These are phyloP conservation scores for Xestoiulus laeticollis DNA, from an alignment of 2,888 invertebrate species.

Conservation along the genomic window DNA sequence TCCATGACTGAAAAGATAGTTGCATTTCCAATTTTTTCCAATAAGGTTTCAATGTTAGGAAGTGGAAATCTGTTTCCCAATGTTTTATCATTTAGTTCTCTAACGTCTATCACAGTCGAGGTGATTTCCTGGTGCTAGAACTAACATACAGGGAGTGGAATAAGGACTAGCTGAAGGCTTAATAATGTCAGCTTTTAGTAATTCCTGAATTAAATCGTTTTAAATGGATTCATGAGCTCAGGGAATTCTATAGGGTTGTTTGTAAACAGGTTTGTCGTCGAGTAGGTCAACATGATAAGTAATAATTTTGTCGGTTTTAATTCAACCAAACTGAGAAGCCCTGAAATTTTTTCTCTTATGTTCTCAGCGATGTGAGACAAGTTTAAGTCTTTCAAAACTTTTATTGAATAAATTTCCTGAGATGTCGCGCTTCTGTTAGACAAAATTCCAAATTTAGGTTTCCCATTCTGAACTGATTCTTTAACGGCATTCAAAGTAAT, in stretches of 20 bases:
- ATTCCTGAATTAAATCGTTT: not conserved
- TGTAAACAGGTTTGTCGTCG: not conserved
- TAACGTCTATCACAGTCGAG: not conserved
- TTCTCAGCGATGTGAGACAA: not conserved
- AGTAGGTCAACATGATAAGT: not conserved
- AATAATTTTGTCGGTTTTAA: not conserved
- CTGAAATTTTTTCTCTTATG: too few relatives aligned
- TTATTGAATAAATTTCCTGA: too few relatives aligned
- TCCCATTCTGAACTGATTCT: not conserved
- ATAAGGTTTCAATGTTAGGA: slow-evolving; percentile 16
- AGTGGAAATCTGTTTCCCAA: slow-evolving; percentile 11
- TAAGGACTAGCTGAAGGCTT: not conserved
- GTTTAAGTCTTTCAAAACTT: too few relatives aligned
- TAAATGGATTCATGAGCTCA: not conserved
- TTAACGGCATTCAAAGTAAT: not conserved
- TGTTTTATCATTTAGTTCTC: not conserved
- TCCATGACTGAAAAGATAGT: slow-evolving; percentile 60
- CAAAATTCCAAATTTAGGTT: not conserved
- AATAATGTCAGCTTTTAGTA: not conserved
- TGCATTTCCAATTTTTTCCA: slow-evolving; percentile 58
- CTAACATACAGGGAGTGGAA: not conserved
- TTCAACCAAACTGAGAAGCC: not conserved
- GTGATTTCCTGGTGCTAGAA: not conserved
- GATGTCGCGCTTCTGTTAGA: too few relatives aligned
- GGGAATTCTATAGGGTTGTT: not conserved